Conservation (phyloP, 1,140 invertebrate genomes). For the Brachionus paranguensis region DNA sequence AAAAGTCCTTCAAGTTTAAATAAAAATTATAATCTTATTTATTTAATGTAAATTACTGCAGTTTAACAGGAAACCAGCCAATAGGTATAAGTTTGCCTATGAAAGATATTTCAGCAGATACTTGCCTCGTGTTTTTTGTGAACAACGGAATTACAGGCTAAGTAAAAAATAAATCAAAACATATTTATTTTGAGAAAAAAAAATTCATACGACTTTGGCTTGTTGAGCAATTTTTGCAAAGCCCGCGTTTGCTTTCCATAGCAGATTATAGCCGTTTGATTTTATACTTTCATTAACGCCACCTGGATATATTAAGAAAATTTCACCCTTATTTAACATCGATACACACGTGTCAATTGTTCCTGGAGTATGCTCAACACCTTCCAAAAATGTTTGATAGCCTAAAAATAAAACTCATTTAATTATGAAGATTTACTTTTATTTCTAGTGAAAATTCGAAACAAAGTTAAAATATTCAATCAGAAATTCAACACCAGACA, state of each 20-base stretch:
- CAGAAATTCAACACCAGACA: too few relatives aligned
- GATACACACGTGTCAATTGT: background rate
- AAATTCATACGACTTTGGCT: background rate
- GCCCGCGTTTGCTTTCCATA: constrained; percentile 43
- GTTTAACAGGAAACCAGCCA: background rate
- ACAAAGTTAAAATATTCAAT: too few relatives aligned
- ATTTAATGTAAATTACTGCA: background rate
- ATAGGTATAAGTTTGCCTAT: background rate
- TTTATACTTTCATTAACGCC: constrained; percentile 71
- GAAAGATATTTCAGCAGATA: background rate
- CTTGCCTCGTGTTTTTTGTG: background rate
- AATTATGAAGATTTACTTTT: too few relatives aligned
- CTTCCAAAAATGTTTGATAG: background rate
- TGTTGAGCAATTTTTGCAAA: background rate
- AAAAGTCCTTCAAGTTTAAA: background rate
- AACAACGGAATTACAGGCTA: background rate
- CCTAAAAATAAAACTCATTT: background rate
- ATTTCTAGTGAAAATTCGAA: too few relatives aligned
- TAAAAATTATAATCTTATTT: background rate
- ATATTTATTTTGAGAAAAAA: background rate
- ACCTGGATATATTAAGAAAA: constrained; percentile 66
- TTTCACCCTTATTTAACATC: background rate
- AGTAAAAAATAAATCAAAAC: background rate
- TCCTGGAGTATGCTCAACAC: background rate
- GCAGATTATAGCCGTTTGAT: constrained; percentile 87